phyloP scores from a whole-genome alignment of 2,888 invertebrate species.

The Drosophila fulvimacula region DNA sequence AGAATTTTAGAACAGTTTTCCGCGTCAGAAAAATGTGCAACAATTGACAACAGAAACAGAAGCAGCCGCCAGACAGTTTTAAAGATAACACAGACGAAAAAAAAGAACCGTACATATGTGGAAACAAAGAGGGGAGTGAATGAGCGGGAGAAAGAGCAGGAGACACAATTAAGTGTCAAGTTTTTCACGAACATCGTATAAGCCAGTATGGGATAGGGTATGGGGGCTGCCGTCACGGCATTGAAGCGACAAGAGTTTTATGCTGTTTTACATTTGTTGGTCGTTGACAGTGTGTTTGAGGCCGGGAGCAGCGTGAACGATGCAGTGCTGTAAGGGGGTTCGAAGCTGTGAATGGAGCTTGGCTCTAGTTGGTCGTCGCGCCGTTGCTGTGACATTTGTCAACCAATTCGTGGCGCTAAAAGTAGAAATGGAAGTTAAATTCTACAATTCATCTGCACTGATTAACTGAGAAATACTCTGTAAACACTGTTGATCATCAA shows the following conservation, averaged over 20 bases:
- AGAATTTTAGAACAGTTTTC: constrained; percentile 31
- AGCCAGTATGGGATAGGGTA: not conserved
- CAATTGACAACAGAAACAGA: constrained; percentile 76
- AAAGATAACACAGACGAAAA: constrained; percentile 30
- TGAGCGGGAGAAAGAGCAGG: constrained; percentile 20
- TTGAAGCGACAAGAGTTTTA: constrained; percentile 64
- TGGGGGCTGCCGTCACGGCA: constrained; percentile 9
- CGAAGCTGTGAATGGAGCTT: constrained; percentile 13
- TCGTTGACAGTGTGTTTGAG: constrained; percentile 25
- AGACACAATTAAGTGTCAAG: constrained; percentile 75
- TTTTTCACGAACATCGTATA: constrained; percentile 67
- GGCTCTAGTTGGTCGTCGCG: constrained; percentile 47
- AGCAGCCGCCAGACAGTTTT: constrained; percentile 56
- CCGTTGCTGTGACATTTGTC: constrained; percentile 66
- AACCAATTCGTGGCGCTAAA: constrained; percentile 49
- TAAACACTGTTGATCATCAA: no score
- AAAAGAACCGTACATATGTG: constrained; percentile 15
- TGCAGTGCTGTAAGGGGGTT: not conserved
- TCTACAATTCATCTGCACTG: constrained; percentile 3
- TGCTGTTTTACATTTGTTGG: constrained; percentile 65
- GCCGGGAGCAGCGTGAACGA: not conserved
- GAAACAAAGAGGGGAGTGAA: constrained; percentile 9
- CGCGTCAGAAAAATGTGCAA: constrained; percentile 67
- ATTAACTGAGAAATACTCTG: constrained; percentile 8
- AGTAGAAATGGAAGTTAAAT: constrained; percentile 33